Evolutionary conservation across 2,797 vertebrate genomes (phyloP).

Genomic region (Denticeps clupeoides): DNA sequence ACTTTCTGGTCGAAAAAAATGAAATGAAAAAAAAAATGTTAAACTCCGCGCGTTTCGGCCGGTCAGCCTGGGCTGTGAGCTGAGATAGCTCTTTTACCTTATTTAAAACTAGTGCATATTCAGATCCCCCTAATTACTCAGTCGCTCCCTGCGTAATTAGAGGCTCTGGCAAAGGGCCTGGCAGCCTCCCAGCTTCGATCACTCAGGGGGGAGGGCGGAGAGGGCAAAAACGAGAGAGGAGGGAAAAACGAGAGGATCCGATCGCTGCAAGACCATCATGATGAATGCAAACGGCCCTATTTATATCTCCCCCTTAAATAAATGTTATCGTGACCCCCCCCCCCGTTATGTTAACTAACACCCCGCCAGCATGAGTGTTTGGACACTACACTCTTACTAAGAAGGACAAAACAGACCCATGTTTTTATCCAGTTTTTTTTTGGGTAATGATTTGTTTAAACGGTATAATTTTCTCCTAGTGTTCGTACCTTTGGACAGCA

Average conservation of each 20-base stretch:
- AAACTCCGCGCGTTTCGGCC: constrained; percentile 14
- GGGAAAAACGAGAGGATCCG: not conserved
- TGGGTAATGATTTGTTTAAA: too few species aligned
- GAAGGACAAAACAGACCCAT: too few species aligned
- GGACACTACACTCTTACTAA: too few species aligned
- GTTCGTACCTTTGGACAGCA: too few species aligned
- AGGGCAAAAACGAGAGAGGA: not conserved
- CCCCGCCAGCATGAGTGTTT: too few species aligned
- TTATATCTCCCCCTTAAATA: not conserved
- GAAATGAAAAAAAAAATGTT: too few species aligned
- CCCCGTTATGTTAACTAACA: too few species aligned
- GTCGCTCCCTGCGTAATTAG: constrained; percentile 30
- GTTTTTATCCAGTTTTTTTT: too few species aligned
- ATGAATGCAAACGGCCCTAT: constrained; percentile 13
- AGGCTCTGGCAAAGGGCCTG: constrained; percentile 15
- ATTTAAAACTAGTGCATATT: constrained; percentile 35
- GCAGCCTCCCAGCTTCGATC: constrained; percentile 21
- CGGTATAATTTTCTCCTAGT: too few species aligned
- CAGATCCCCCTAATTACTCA: constrained; percentile 36
- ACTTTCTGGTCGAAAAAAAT: too few species aligned
- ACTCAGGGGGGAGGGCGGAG: not conserved
- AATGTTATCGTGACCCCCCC: not conserved
- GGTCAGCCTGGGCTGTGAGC: constrained; percentile 24
- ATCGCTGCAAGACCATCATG: constrained; percentile 2
- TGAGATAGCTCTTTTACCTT: constrained; percentile 27